A percentile compares a stretch with the other conserved stretches of the same genome.
These are phyloP conservation scores for Penaeus monodon DNA, from an alignment of 2,888 invertebrate genomes.

Conservation along the genomic window DNA sequence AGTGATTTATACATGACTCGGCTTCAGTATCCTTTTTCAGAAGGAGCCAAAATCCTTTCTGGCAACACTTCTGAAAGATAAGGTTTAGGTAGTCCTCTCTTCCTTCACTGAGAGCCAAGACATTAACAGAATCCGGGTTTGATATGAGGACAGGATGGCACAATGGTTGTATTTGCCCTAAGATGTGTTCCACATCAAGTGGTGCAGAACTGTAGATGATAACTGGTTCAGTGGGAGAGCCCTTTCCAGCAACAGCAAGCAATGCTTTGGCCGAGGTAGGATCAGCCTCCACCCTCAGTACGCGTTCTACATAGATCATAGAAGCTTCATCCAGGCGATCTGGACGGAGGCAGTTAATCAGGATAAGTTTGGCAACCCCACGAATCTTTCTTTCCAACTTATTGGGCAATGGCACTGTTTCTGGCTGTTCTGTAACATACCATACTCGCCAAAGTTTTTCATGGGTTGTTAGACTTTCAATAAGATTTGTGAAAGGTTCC, in stretches of 20 bases:
- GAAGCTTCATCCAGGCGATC: constrained; percentile 59
- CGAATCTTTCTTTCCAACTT: constrained; percentile 53
- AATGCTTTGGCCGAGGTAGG: constrained; percentile 43
- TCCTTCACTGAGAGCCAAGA: constrained; percentile 49
- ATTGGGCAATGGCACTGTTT: constrained; percentile 52
- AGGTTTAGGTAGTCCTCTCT: constrained; percentile 43
- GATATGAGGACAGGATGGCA: constrained; percentile 56
- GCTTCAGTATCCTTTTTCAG: constrained; percentile 37
- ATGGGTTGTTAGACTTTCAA: constrained; percentile 42
- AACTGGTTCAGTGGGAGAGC: constrained; percentile 36
- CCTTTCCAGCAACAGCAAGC: constrained; percentile 44
- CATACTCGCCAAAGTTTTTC: constrained; percentile 57
- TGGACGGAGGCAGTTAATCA: constrained; percentile 54
- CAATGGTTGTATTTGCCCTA: constrained; percentile 45
- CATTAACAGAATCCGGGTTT: constrained; percentile 42
- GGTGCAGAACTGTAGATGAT: constrained; percentile 50
- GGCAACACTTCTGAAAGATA: constrained; percentile 22
- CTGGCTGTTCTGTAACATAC: constrained; percentile 61
- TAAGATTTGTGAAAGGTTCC: constrained; percentile 44
- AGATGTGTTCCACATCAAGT: constrained; percentile 40
- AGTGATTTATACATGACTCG: constrained; percentile 25
- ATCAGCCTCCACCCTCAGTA: constrained; percentile 46
- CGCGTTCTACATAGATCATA: constrained; percentile 48
- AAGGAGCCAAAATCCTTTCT: constrained; percentile 62
- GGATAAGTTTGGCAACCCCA: constrained; percentile 55